phyloP scores from a whole-genome alignment of 2,113 vertebrate genomes.

The Spermophilus dauricus region DNA sequence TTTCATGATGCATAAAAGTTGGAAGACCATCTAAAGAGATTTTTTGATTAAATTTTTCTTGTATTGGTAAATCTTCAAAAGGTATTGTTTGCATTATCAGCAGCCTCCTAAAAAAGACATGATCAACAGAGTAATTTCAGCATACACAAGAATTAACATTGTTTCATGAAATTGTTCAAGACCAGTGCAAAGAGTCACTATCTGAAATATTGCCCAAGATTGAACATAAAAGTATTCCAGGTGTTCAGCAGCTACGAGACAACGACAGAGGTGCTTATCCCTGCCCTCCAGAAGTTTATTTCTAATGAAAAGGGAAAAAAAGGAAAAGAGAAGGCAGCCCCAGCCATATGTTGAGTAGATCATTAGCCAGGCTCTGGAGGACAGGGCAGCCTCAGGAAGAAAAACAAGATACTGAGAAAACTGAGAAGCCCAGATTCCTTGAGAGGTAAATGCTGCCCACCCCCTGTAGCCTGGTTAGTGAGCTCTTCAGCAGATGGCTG shows the following conservation, averaged over 20 bases:
- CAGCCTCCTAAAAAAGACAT: neutral
- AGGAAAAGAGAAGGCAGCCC: neutral
- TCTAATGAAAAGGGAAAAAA: conserved; percentile 32
- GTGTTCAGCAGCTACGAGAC: neutral
- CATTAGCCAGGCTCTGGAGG: conserved; percentile 58
- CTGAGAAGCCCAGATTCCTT: conserved; percentile 52
- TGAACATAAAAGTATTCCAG: neutral
- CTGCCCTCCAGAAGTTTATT: conserved; percentile 40
- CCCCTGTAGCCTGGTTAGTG: neutral
- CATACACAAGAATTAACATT: neutral
- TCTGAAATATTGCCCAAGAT: neutral
- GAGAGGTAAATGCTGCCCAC: neutral
- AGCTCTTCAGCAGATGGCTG: conserved; percentile 70
- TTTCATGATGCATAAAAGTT: neutral
- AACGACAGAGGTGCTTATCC: neutral
- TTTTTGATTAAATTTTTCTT: neutral
- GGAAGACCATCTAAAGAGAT: neutral
- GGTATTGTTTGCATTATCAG: conserved; percentile 11
- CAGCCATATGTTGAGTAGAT: conserved; percentile 43
- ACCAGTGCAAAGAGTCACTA: neutral
- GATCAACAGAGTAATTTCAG: neutral
- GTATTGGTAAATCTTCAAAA: neutral
- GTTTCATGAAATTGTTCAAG: neutral
- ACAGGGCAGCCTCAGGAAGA: conserved; percentile 16
- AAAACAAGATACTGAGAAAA: conserved; percentile 23